phyloP scores from a whole-genome alignment of 2,113 vertebrate species.

The Holacanthus passer region DNA sequence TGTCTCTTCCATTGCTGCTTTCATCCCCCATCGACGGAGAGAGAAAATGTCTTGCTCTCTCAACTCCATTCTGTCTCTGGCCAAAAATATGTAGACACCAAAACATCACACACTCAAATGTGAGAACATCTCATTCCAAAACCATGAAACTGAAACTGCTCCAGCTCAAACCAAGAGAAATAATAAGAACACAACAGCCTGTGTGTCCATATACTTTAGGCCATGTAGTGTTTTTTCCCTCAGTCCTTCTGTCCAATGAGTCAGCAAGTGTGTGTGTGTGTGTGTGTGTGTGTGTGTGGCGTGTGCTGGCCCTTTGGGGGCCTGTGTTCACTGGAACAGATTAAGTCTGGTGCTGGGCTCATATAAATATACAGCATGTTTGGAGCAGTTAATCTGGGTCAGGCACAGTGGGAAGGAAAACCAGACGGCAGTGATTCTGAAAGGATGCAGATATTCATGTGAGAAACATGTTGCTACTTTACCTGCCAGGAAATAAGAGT shows the following conservation, averaged over 20 bases:
- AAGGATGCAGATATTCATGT: constrained; percentile 4
- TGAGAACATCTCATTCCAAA: neutral
- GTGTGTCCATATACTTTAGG: neutral
- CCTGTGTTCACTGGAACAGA: constrained; percentile 47
- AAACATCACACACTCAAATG: neutral
- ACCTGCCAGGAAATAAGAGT: neutral
- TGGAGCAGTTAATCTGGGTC: constrained; percentile 52
- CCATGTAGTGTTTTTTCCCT: neutral
- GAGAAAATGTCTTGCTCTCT: neutral
- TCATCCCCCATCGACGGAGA: neutral
- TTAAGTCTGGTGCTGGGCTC: constrained; percentile 40
- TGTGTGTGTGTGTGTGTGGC: constrained; percentile 1
- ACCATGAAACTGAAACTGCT: too few species aligned
- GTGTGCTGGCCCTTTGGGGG: constrained; percentile 39
- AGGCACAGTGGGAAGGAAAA: constrained; percentile 40
- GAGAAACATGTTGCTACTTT: neutral
- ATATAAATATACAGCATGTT: constrained; percentile 26
- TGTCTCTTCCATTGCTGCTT: neutral
- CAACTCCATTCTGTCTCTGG: neutral
- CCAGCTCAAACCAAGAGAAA: neutral
- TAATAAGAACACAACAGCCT: neutral
- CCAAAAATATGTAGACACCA: neutral
- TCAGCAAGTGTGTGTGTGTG: constrained; percentile 12
- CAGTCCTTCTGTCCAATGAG: constrained; percentile 4
- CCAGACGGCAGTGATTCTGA: constrained; percentile 39